Base-by-base conservation (phyloP, 2,888 invertebrate species). In the Cryptophagus acutangulus region DNA sequence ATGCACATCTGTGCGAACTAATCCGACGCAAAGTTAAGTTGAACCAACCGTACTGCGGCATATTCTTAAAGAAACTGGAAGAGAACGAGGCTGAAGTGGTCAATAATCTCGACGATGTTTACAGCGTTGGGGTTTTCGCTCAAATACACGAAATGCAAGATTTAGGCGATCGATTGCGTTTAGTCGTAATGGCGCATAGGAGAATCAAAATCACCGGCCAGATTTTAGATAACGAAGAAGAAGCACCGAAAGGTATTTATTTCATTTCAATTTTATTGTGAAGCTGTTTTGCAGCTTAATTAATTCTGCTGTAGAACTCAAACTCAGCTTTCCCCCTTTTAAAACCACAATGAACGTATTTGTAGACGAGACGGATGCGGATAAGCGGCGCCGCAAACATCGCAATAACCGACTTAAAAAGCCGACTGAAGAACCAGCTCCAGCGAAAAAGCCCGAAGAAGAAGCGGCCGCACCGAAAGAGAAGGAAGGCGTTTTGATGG, bases 111-210 rank as follows among this genome's bases (percentile, higher is more conserved):
- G 81, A 86, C 45, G 96, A 99, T 49, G 76, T 99, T 25, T 88
- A 95, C 65, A 72, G 79, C 36, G 78, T 95, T 16, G 99, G 99
- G 5, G 91, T 95, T 2, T 99, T 99, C 70, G 97, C 94, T 5
- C 95, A 97, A 72, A 96, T 99, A 51, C 91, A 94, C 56, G 97
- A 99, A 70, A 81, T 99, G 72, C 94, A 96, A 66, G 96, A 96
- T 65, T 75, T 94, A 64, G 95, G 92, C 3, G 91, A 89, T 61
- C 85, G 85, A 64, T 67, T 95, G 34, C 75, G 92, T 42, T 77
- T 99, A 59, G 92, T 99, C 2, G 87, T 97, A 5, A 92, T 93
- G 83, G 96, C 93, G 0, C 94, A 96, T 67, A 74, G 96, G 42
- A 75, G 95, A 48, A 88, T 92, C 25, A 81, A 79, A 66, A 84